A percentile compares a stretch with the other conserved stretches of the same genome.
These are phyloP conservation scores for Halcyon senegalensis DNA, from an alignment of 2,113 vertebrate genomes.

Conservation along the genomic window DNA sequence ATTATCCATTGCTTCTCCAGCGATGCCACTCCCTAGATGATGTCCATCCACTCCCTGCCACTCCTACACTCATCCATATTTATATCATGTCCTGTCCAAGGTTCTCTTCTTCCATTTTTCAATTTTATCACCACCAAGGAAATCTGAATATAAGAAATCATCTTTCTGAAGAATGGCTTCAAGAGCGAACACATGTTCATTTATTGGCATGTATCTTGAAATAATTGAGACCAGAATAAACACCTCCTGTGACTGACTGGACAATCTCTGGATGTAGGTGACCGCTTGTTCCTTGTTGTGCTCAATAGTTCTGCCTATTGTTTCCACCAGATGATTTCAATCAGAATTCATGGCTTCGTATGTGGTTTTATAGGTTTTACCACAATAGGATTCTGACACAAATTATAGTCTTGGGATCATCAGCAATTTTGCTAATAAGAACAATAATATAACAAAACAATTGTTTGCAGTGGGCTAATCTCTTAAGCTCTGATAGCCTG, in stretches of 20 bases:
- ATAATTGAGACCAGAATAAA: background rate
- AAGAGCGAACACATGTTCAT: accelerated
- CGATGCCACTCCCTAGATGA: background rate
- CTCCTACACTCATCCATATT: accelerated
- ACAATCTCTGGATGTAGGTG: background rate
- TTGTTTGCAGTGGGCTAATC: background rate
- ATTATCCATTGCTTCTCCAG: background rate
- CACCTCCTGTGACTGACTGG: background rate
- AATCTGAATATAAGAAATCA: background rate
- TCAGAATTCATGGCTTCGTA: background rate
- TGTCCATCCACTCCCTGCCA: background rate
- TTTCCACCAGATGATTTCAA: background rate
- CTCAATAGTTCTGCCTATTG: background rate
- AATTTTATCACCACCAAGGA: too few species aligned
- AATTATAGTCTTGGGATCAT: background rate
- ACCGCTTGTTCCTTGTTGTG: background rate
- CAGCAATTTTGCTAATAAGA: background rate
- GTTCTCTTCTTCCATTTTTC: background rate
- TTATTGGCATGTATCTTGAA: background rate
- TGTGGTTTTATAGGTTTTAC: background rate
- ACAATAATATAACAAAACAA: background rate
- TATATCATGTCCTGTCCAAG: accelerated
- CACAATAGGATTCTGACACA: background rate
- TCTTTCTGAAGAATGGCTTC: background rate
- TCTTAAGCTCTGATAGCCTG: background rate